Evolutionary conservation across 2,797 vertebrate genomes (phyloP).

Genomic region (Sebastolobus altivelis): DNA sequence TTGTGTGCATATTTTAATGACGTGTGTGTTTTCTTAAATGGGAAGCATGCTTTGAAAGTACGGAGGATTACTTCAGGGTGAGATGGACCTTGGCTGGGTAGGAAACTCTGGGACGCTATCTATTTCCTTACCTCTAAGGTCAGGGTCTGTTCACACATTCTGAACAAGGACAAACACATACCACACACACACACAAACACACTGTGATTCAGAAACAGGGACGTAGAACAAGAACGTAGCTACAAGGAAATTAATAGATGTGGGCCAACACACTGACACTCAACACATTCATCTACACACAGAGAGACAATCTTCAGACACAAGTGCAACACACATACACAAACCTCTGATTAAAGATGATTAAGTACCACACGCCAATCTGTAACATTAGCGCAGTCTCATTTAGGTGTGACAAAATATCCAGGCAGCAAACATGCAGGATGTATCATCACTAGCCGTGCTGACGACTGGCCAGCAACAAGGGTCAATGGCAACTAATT

Average conservation of each 20-base stretch:
- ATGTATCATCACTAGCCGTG: slow-evolving; percentile 2
- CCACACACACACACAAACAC: slow-evolving; percentile 10
- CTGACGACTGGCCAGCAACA: not conserved
- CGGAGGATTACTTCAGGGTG: slow-evolving; percentile 35
- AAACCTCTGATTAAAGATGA: slow-evolving; percentile 45
- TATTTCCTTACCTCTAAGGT: slow-evolving; percentile 48
- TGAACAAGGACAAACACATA: slow-evolving; percentile 38
- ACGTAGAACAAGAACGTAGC: slow-evolving; percentile 3
- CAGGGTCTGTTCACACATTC: slow-evolving; percentile 42
- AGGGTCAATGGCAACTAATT: slow-evolving; percentile 14
- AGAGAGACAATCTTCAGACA: slow-evolving; percentile 10
- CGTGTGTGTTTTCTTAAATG: slow-evolving; percentile 24
- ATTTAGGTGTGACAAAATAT: slow-evolving; percentile 45
- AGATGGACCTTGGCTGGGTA: slow-evolving; percentile 21
- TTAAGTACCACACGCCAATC: slow-evolving; percentile 28
- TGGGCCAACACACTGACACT: slow-evolving; percentile 6
- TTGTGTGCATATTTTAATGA: slow-evolving; percentile 32
- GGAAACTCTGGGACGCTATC: slow-evolving; percentile 32
- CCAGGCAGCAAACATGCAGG: slow-evolving; percentile 15
- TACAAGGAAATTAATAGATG: slow-evolving; percentile 18
- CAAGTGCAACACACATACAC: not conserved
- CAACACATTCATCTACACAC: slow-evolving; percentile 3
- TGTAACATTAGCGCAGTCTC: slow-evolving; percentile 37
- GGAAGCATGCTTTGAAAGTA: slow-evolving; percentile 36
- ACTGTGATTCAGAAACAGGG: slow-evolving; percentile 2